Evolutionary conservation across 64 coral and sea anemone genomes (phyloP).

Genomic region (Montipora foliosa): DNA sequence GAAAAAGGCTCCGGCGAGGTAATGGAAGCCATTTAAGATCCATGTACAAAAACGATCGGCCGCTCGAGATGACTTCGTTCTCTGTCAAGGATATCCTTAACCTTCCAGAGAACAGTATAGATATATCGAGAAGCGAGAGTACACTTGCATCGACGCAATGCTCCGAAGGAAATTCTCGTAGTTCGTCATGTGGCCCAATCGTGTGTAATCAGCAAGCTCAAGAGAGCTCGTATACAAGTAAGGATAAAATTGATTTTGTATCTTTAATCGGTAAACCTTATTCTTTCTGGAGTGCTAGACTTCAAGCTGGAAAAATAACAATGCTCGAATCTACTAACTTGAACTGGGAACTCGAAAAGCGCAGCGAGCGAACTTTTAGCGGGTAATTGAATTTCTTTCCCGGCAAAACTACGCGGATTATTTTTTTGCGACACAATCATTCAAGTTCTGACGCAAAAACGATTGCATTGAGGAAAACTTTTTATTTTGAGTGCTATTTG

Average conservation of each 20-base stretch:
- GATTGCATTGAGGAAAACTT: not conserved
- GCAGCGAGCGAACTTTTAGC: constrained; percentile 1
- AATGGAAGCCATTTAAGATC: constrained; percentile 94
- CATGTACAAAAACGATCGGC: constrained; percentile 88
- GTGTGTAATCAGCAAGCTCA: constrained; percentile 86
- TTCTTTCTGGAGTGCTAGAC: constrained; percentile 65
- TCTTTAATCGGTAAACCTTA: constrained; percentile 88
- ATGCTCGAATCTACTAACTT: not conserved
- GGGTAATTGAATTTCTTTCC: constrained; percentile 16
- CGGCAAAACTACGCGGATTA: constrained; percentile 15
- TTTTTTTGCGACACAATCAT: constrained; percentile 8
- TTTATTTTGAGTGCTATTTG: constrained; percentile 16
- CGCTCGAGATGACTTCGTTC: constrained; percentile 96
- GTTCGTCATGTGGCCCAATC: constrained; percentile 76
- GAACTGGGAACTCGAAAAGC: not conserved
- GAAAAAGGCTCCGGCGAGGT: constrained; percentile 58
- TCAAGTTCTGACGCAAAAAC: not conserved
- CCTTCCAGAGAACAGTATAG: constrained; percentile 72
- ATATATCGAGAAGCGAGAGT: constrained; percentile 73
- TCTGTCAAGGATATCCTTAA: constrained; percentile 98
- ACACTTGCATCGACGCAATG: constrained; percentile 66
- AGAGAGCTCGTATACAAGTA: constrained; percentile 89
- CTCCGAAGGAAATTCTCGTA: constrained; percentile 84
- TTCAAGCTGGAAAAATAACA: constrained; percentile 58
- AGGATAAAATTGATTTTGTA: constrained; percentile 95